phyloP scores from a whole-genome alignment of 2,797 vertebrate genomes.

The Sebastes paucispinis region DNA sequence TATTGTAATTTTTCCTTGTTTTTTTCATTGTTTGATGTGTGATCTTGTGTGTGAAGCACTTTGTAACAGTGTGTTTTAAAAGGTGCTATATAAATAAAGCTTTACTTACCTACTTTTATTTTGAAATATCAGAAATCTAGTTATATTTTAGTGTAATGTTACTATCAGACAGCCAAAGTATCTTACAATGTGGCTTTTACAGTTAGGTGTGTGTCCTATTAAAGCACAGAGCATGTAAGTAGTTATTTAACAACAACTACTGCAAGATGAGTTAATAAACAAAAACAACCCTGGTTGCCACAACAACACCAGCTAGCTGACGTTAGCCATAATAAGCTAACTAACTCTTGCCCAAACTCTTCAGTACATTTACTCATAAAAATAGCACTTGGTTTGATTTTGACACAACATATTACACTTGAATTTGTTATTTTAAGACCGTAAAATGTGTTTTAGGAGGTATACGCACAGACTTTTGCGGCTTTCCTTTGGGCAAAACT shows the following conservation, averaged over 20 bases:
- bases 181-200: neutral
- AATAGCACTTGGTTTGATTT: no score
- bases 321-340: neutral
- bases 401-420: neutral
- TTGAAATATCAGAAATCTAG: neutral
- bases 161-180: neutral
- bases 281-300: neutral
- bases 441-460: neutral
- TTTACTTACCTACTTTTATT: neutral
- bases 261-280: neutral
- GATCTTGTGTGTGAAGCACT: no score
- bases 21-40: no score
- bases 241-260: no score
- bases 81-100: no score
- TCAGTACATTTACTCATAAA: neutral
- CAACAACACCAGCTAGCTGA: neutral
- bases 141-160: neutral
- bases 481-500: neutral
- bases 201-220: neutral
- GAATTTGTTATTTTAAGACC: neutral
- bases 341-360: neutral
- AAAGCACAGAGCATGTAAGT: neutral
- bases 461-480: slow-evolving; percentile 3
- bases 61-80: no score
- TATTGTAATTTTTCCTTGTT: no score